These are phyloP conservation scores for Procambarus virginalis DNA, from an alignment of 1,140 invertebrate genomes.

Conservation along the genomic window DNA sequence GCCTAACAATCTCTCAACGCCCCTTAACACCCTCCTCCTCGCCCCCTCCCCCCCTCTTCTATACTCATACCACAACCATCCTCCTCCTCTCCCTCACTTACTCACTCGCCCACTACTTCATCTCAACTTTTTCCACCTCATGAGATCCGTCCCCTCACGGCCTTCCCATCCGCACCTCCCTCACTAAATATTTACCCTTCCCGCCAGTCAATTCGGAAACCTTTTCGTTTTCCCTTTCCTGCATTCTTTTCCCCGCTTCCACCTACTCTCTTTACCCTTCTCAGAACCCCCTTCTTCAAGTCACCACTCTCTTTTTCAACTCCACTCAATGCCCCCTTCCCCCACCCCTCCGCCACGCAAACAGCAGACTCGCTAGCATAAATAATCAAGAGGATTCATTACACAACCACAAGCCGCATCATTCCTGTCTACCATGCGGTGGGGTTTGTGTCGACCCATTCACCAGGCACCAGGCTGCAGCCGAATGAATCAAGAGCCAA, in stretches of 20 bases:
- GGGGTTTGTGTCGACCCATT: neutral
- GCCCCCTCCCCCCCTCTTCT: too few species aligned
- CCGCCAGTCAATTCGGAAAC: too few species aligned
- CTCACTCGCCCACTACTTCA: too few species aligned
- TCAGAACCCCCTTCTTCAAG: neutral
- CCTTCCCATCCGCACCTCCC: too few species aligned
- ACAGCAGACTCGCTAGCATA: neutral
- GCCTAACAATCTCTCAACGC: too few species aligned
- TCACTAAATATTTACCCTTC: too few species aligned
- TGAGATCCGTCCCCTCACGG: too few species aligned
- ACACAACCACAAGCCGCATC: neutral
- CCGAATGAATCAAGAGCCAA: neutral
- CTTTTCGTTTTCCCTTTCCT: neutral
- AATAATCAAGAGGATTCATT: conserved; percentile 3
- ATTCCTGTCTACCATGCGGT: neutral
- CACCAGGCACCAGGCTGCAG: neutral
- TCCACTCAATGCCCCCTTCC: neutral
- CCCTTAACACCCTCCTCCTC: too few species aligned
- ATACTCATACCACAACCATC: too few species aligned
- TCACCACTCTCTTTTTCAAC: neutral
- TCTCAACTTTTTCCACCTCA: too few species aligned
- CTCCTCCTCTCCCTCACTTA: too few species aligned
- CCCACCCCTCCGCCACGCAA: neutral
- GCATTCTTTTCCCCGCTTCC: neutral
- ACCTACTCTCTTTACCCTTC: neutral